Evolutionary conservation across 2,113 vertebrate genomes (phyloP), one percentile per base, ranked within the genome.

Genomic region (Grantiella picta): DNA sequence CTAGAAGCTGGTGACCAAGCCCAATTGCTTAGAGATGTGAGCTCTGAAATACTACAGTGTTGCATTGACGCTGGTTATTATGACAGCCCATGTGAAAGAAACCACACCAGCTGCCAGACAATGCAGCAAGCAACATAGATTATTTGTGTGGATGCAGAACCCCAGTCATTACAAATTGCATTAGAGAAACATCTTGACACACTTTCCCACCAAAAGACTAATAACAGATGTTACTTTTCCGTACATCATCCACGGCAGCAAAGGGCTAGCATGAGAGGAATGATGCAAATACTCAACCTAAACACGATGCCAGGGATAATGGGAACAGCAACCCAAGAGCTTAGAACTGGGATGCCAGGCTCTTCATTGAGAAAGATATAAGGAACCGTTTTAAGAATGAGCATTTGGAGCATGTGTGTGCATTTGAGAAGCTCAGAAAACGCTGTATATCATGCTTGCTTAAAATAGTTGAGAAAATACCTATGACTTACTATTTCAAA

Each of bases 221-320:
- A 38, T 15, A 35, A 63, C 38, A 82, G 44, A 72, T 31, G 10
- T 31, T 33, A 35, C 31, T 72, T 71, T 64, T 36, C 24, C 49
- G n/a, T 5, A 29, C 3, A 9, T 11, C 23, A 49, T 49, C 47
- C 47, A 2, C 3, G 10, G 28, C n/a, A 60, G 24, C n/a, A 65
- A 45, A 75, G 24, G 4, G 22, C 15, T 88, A 63, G 33, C 20
- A 24, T 3, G 13, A 66, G 25, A 45, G 5, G 7, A 5, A 50
- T 17, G n/a, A 89, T 44, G 44, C 23, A 73, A 21, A 66, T 9
- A 45, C 15, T 79, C 29, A 63, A 54, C 13, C 56, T 24, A n/a
- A 80, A 36, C 12, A 22, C 0, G 0, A 3, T 24, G 21, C 7
- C 29, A 29, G 11, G 8, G 14, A 47, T 22, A 71, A 40, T 1